These are phyloP conservation scores for Spatulosminthurus flaviceps DNA, from an alignment of 2,888 invertebrate species.

Conservation along the genomic window DNA sequence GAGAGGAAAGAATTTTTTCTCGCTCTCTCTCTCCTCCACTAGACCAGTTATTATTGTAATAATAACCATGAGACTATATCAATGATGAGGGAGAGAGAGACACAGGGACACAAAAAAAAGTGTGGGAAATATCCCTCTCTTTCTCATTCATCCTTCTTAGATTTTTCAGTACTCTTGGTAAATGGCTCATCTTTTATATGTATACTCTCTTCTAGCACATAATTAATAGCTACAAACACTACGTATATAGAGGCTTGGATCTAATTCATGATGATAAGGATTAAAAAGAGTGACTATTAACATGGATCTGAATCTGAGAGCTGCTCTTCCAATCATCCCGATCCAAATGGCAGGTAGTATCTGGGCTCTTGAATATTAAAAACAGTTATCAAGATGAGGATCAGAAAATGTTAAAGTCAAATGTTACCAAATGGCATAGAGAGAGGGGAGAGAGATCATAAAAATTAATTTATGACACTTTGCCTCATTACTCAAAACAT, in stretches of 20 bases:
- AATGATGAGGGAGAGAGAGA: slow-evolving; percentile 25
- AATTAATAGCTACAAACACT: not conserved
- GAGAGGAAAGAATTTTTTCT: too few relatives aligned
- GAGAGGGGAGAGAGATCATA: slow-evolving; percentile 29
- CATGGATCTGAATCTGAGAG: not conserved
- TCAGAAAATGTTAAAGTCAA: slow-evolving; percentile 32
- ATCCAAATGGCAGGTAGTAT: not conserved
- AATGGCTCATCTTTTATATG: not conserved
- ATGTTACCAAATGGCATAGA: not conserved
- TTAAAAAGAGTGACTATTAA: not conserved
- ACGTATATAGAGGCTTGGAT: not conserved
- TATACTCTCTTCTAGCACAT: not conserved
- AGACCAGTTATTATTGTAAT: too few relatives aligned
- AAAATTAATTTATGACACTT: slow-evolving; percentile 43
- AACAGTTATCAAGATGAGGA: slow-evolving; percentile 22
- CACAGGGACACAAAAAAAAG: slow-evolving; percentile 3
- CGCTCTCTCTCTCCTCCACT: too few relatives aligned
- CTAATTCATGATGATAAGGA: not conserved
- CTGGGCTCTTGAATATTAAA: not conserved
- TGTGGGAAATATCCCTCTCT: slow-evolving; percentile 29
- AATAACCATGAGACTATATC: too few relatives aligned
- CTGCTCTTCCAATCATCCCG: not conserved
- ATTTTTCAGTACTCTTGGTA: not conserved
- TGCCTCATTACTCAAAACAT: not conserved
- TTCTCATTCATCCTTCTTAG: not conserved